These are phyloP conservation scores for Epinephelus malabaricus DNA, from an alignment of 2,797 vertebrate genomes.

Conservation along the genomic window DNA sequence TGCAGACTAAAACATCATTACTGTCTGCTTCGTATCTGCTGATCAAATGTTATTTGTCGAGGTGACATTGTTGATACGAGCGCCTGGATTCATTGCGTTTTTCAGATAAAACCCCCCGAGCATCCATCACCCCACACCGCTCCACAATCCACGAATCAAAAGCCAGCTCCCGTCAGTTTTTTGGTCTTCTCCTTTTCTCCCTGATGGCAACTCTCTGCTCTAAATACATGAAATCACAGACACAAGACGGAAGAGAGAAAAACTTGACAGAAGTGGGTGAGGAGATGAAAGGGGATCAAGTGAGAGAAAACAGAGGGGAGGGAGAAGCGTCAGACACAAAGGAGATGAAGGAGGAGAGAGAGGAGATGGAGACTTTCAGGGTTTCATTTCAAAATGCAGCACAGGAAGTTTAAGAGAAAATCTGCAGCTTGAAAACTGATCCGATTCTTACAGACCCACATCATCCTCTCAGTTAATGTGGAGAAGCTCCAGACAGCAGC, in stretches of 20 bases:
- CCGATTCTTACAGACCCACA: too few species aligned
- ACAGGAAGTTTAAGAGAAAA: not conserved
- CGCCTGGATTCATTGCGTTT: not conserved
- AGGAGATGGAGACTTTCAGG: not conserved
- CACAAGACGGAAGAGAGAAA: not conserved
- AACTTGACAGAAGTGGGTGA: constrained; percentile 25
- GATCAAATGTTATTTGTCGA: constrained; percentile 16
- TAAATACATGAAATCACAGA: constrained; percentile 26
- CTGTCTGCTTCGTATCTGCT: constrained; percentile 9
- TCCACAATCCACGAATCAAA: constrained; percentile 26
- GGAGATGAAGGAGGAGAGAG: constrained; percentile 3
- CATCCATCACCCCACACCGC: constrained; percentile 10
- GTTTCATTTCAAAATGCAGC: constrained; percentile 6
- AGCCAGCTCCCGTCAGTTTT: constrained; percentile 1
- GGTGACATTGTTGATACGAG: constrained; percentile 9
- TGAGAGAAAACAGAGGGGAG: constrained; percentile 12
- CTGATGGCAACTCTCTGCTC: constrained; percentile 29
- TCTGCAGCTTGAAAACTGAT: constrained; percentile 9
- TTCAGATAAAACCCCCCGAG: constrained; percentile 24
- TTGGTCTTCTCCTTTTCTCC: not conserved
- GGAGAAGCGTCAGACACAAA: constrained; percentile 21
- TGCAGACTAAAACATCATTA: constrained; percentile 6
- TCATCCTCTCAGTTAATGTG: too few species aligned
- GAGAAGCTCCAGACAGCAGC: too few species aligned
- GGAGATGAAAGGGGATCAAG: constrained; percentile 43